phyloP scores from a whole-genome alignment of 2,113 vertebrate genomes.

The Carettochelys insculpta region DNA sequence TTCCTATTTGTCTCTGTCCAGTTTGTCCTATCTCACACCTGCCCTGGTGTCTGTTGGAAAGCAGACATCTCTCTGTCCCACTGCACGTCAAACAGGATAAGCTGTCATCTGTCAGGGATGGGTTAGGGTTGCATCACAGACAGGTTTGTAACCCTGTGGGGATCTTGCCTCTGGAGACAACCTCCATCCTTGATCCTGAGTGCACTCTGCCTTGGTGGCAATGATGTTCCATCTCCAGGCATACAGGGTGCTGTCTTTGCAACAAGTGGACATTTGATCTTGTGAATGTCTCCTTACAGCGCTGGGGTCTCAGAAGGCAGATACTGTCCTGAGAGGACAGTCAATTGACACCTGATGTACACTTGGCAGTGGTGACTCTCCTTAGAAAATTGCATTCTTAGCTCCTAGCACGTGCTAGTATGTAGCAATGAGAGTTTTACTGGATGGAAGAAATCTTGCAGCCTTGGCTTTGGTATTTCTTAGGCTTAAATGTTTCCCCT shows the following conservation, averaged over 20 bases:
- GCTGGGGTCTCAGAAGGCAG: neutral
- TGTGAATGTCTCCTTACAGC: neutral
- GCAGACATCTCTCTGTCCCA: neutral
- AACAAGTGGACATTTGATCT: neutral
- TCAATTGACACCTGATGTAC: neutral
- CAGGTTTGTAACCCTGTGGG: rapidly evolving
- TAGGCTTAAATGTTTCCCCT: neutral
- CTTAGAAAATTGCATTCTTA: neutral
- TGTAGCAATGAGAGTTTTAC: neutral
- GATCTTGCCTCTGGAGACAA: neutral
- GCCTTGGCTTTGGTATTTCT: neutral
- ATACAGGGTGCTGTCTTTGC: neutral
- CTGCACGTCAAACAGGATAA: neutral
- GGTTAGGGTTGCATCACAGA: neutral
- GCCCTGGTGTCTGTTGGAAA: neutral
- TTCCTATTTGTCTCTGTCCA: neutral
- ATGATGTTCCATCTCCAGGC: rapidly evolving
- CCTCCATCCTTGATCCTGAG: neutral
- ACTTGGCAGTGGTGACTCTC: neutral
- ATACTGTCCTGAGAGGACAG: neutral
- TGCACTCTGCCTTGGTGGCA: rapidly evolving
- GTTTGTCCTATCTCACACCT: neutral
- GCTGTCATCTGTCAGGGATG: rapidly evolving
- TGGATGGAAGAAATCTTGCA: neutral
- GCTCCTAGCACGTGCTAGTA: neutral